These are phyloP conservation scores for Andrena flavipes DNA, from an alignment of 2,888 invertebrate genomes.

Conservation along the genomic window DNA sequence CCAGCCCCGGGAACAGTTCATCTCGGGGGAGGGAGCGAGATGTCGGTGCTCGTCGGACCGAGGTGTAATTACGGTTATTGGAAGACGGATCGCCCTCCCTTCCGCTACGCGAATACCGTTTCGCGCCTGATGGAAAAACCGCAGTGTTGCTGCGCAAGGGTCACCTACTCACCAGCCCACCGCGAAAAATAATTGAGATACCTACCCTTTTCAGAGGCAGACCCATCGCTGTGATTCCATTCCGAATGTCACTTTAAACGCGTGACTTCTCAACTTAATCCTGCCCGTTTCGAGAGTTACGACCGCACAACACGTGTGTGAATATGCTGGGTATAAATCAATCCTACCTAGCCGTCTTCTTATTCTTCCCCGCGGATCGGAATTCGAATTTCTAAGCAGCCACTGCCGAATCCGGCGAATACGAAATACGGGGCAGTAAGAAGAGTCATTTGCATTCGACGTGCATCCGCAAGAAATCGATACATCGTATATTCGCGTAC, in stretches of 20 bases:
- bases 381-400: slow-evolving; percentile 65
- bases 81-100: slow-evolving; percentile 23
- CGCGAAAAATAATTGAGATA: neutral
- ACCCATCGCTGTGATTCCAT: no score
- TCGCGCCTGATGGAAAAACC: neutral
- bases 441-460: slow-evolving; percentile 48
- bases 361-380: slow-evolving; percentile 43
- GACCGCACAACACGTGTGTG: slow-evolving; percentile 22
- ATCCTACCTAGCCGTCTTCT: slow-evolving; percentile 35
- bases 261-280: slow-evolving; percentile 40
- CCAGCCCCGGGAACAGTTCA: slow-evolving; percentile 40
- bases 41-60: slow-evolving; percentile 30
- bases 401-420: slow-evolving; percentile 51
- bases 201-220: neutral
- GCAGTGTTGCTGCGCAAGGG: neutral
- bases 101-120: slow-evolving; percentile 20
- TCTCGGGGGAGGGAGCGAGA: neutral
- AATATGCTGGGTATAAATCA: slow-evolving; percentile 60
- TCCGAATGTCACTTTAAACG: no score
- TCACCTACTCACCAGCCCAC: neutral
- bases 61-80: slow-evolving; percentile 47
- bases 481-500: slow-evolving; percentile 13
- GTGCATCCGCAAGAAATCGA: slow-evolving; percentile 49
- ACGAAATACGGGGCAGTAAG: slow-evolving; percentile 38
- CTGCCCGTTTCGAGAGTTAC: slow-evolving; percentile 11